Evolutionary conservation across 2,113 vertebrate genomes (phyloP).

Genomic region (Brachyhypopomus gauderio): DNA sequence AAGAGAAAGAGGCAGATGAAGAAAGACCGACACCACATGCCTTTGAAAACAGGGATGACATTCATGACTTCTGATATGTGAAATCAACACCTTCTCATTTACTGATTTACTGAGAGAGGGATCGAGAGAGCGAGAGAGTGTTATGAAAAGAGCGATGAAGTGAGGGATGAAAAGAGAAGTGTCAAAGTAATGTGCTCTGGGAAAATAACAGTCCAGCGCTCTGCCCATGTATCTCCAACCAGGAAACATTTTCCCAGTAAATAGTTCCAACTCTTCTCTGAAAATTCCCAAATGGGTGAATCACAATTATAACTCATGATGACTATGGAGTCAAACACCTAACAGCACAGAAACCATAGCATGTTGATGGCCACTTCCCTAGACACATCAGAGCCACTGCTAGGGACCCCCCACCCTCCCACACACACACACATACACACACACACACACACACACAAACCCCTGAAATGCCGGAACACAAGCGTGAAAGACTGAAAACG

Average conservation of each 20-base stretch:
- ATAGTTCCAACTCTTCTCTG: conserved; percentile 17
- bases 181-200: conserved; percentile 8
- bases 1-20: not conserved
- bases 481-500: not conserved
- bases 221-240: not conserved
- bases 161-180: conserved; percentile 1
- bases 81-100: not conserved
- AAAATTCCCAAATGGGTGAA: conserved; percentile 27
- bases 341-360: conserved; percentile 2
- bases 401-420: not conserved
- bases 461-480: not conserved
- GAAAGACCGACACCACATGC: not conserved
- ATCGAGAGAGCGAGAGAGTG: not conserved
- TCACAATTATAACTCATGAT: conserved; percentile 2
- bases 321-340: conserved; percentile 12
- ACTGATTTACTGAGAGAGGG: too few relatives aligned
- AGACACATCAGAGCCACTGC: not conserved
- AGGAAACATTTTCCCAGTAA: not conserved
- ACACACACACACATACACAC: conserved; percentile 20
- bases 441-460: conserved; percentile 18
- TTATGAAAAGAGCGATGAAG: not conserved
- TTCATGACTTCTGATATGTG: not conserved
- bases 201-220: conserved; percentile 4
- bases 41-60: not conserved
- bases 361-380: conserved; percentile 14